These are phyloP conservation scores for Carpatolechia fugitivella DNA, from an alignment of 2,888 invertebrate species.

Conservation along the genomic window DNA sequence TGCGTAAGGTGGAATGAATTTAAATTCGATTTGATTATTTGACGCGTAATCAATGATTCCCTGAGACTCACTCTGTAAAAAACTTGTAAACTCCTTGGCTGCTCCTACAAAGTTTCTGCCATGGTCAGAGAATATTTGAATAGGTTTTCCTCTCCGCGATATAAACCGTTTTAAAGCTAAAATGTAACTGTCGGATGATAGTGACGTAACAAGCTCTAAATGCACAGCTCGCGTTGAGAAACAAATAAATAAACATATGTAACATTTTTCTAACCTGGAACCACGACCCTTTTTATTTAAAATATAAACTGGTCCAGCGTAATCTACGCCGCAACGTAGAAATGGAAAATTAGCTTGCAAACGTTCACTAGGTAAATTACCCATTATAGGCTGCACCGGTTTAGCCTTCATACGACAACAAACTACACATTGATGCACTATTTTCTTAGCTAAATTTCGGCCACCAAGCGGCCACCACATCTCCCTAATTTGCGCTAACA, in stretches of 20 bases:
- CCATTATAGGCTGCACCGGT: not conserved
- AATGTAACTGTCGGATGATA: no score
- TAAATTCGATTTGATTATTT: no score
- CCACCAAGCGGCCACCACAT: not conserved
- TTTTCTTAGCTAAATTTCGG: not conserved
- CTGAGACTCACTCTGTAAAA: no score
- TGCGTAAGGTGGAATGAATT: no score
- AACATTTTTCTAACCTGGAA: constrained; percentile 10
- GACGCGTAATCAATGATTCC: no score
- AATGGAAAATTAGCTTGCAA: not conserved
- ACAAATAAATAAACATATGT: constrained; percentile 19
- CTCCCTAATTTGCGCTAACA: not conserved
- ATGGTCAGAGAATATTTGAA: no score
- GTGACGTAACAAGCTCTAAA: no score
- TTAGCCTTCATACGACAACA: not conserved
- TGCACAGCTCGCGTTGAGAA: no score
- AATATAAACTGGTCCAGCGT: constrained; percentile 15
- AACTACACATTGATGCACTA: not conserved
- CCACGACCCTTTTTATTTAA: constrained; percentile 20
- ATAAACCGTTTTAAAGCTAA: no score
- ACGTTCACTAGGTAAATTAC: not conserved
- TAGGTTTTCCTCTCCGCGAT: no score
- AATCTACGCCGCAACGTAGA: constrained; percentile 3
- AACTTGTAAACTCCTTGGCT: no score
- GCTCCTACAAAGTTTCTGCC: no score